Evolutionary conservation across 2,888 invertebrate genomes (phyloP).

Genomic region (Drosophila neonasuta): DNA sequence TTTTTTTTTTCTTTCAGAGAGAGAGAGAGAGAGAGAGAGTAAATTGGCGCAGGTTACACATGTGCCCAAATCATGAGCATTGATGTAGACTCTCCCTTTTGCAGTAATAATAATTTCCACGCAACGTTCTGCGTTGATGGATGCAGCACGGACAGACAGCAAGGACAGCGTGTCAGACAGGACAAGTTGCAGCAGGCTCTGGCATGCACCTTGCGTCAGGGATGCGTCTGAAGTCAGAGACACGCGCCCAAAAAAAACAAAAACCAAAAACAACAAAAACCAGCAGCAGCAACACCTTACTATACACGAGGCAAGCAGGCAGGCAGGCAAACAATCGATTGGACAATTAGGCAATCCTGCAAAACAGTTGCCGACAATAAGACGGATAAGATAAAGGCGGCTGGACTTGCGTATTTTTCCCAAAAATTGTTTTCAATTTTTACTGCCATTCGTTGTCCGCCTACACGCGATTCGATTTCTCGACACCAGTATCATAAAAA

Average conservation of each 20-base stretch:
- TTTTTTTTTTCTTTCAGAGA: not conserved
- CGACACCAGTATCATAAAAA: constrained; percentile 59
- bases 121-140: constrained; percentile 60
- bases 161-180: constrained; percentile 34
- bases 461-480: constrained; percentile 68
- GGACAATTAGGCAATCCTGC: constrained; percentile 64
- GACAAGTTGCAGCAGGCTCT: constrained; percentile 63
- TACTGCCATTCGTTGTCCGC: constrained; percentile 44
- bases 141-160: constrained; percentile 44
- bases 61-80: constrained; percentile 68
- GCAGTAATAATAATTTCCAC: constrained; percentile 46
- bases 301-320: not conserved
- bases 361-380: constrained; percentile 63
- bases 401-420: constrained; percentile 38
- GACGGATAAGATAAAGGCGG: constrained; percentile 64
- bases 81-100: constrained; percentile 32
- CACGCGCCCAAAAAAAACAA: constrained; percentile 40
- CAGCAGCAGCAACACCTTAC: constrained; percentile 28
- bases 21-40: constrained; percentile 27
- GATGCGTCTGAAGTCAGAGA: constrained; percentile 25
- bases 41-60: constrained; percentile 78
- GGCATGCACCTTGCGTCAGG: constrained; percentile 62
- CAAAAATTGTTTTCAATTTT: constrained; percentile 34
- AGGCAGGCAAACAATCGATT: constrained; percentile 36
- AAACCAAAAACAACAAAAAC: constrained; percentile 10